Evolutionary conservation across 2,797 vertebrate genomes (phyloP).

Genomic region (Harpagifer antarcticus): DNA sequence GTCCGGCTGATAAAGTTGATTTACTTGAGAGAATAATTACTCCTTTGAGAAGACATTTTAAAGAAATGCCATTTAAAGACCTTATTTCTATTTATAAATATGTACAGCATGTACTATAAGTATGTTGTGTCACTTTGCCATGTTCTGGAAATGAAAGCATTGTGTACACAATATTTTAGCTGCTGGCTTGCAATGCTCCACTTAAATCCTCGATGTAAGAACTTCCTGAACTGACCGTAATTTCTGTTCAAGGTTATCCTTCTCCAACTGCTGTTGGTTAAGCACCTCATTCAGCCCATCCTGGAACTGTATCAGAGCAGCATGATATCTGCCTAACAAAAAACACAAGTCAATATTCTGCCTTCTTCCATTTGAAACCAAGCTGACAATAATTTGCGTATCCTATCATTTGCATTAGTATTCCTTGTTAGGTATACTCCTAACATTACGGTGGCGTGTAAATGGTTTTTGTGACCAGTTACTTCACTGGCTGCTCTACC

Average conservation of each 20-base stretch:
- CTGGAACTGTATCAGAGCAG: slow-evolving; percentile 80
- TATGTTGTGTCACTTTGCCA: not conserved
- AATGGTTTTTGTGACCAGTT: not conserved
- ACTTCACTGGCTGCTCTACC: slow-evolving; percentile 72
- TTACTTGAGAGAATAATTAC: not conserved
- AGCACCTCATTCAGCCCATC: slow-evolving; percentile 78
- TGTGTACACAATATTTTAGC: not conserved
- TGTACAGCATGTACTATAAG: not conserved
- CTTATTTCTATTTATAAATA: not conserved
- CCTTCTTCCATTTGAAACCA: not conserved
- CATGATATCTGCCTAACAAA: slow-evolving; percentile 62
- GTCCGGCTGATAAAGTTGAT: not conserved
- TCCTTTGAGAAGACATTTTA: not conserved
- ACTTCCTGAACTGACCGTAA: slow-evolving; percentile 79
- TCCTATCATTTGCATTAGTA: not conserved
- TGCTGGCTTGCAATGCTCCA: not conserved
- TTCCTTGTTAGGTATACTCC: not conserved
- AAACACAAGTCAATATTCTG: slow-evolving; percentile 8
- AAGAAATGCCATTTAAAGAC: not conserved
- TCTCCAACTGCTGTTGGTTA: slow-evolving; percentile 83
- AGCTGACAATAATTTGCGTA: not conserved
- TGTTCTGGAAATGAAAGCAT: not conserved
- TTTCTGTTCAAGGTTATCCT: slow-evolving; percentile 82
- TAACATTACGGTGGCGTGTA: not conserved
- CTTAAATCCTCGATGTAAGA: not conserved